These are phyloP conservation scores for Adelosebastes latens DNA, from an alignment of 2,797 vertebrate genomes.

Conservation along the genomic window DNA sequence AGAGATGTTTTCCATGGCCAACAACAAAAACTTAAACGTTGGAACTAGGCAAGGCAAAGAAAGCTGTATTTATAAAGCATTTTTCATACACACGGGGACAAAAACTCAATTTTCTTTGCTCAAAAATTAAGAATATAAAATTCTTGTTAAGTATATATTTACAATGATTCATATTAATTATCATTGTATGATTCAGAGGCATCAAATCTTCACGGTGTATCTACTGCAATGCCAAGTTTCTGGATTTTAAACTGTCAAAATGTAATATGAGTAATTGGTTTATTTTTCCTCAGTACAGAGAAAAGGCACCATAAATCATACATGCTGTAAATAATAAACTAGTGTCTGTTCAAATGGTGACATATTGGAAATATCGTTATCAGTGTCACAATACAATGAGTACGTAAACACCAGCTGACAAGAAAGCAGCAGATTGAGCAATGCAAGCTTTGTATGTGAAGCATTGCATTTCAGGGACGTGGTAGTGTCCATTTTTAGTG, in stretches of 20 bases:
- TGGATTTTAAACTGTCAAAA: conserved; percentile 7
- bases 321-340: background rate
- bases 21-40: background rate
- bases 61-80: background rate
- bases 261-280: conserved; percentile 38
- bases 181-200: background rate
- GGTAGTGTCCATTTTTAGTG: background rate
- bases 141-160: background rate
- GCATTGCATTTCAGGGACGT: background rate
- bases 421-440: background rate
- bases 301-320: conserved; percentile 48
- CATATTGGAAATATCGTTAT: conserved; percentile 10
- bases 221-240: background rate
- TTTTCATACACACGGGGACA: rapidly evolving
- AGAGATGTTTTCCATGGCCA: background rate
- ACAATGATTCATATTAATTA: background rate
- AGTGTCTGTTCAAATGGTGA: conserved; percentile 5
- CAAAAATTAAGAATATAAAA: background rate
- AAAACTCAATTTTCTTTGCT: background rate
- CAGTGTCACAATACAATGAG: conserved; percentile 6
- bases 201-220: background rate
- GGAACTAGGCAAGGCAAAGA: rapidly evolving
- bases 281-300: background rate
- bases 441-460: background rate
- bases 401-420: background rate